Evolutionary conservation across 2,113 vertebrate genomes (phyloP).

Genomic region (Gallinago jamesoni): DNA sequence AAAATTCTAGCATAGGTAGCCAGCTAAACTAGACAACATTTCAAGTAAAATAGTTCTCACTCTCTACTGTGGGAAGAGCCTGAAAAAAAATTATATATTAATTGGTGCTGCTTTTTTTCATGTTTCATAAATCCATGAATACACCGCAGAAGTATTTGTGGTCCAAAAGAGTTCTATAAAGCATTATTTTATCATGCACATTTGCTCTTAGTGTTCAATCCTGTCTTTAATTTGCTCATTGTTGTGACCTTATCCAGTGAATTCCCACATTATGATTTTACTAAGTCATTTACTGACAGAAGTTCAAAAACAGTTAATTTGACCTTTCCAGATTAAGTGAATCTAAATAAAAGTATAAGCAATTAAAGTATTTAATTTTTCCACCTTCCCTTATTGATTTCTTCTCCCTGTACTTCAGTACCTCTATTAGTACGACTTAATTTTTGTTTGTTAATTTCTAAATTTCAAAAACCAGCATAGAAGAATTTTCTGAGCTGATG

Average conservation of each 20-base stretch:
- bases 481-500: background rate
- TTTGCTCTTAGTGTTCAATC: background rate
- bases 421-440: background rate
- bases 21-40: background rate
- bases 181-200: background rate
- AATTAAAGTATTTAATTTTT: background rate
- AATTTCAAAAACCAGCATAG: background rate
- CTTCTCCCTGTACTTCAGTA: background rate
- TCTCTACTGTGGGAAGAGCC: background rate
- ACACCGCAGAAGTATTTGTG: background rate
- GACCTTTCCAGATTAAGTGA: background rate
- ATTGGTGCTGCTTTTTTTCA: background rate
- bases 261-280: background rate
- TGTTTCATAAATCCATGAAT: background rate
- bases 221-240: background rate
- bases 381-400: background rate
- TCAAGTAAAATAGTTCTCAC: background rate
- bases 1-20: background rate
- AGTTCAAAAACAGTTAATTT: background rate
- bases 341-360: background rate
- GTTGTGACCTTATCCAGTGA: background rate
- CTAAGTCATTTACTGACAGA: background rate
- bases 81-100: background rate
- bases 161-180: background rate
- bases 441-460: background rate